Percentiles rank a stretch among this genome's conserved stretches.
Conservation (phyloP, 2,888 invertebrate species). For the Ophioninae sp. region DNA sequence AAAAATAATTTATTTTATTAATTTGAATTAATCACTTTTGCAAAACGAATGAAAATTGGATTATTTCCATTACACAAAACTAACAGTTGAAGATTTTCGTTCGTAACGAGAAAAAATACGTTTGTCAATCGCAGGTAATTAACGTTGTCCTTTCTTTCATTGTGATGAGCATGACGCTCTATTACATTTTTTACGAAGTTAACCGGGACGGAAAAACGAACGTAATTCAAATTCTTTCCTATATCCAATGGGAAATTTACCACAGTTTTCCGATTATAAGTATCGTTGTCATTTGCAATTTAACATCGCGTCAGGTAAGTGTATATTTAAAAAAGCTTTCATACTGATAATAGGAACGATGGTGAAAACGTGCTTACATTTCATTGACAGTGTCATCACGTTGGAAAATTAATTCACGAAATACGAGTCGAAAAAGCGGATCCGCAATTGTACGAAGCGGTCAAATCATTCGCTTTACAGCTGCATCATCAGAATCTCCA, state of each 20-base stretch:
- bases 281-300: slow-evolving; percentile 55
- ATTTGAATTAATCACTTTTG: too few species aligned
- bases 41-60: too few species aligned
- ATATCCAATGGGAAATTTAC: slow-evolving; percentile 55
- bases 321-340: neutral
- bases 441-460: slow-evolving; percentile 48
- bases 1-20: too few species aligned
- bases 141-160: slow-evolving; percentile 47
- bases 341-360: neutral
- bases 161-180: slow-evolving; percentile 50
- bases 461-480: slow-evolving; percentile 72
- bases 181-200: slow-evolving; percentile 56
- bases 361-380: neutral
- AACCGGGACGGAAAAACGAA: slow-evolving; percentile 39
- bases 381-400: slow-evolving; percentile 29
- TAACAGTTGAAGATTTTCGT: neutral
- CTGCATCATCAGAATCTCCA: slow-evolving; percentile 69
- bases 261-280: slow-evolving; percentile 56
- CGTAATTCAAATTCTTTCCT: slow-evolving; percentile 28
- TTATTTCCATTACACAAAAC: neutral
- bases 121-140: slow-evolving; percentile 25
- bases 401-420: slow-evolving; percentile 58
- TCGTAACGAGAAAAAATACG: neutral
- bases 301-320: slow-evolving; percentile 50
- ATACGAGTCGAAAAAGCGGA: slow-evolving; percentile 50